phyloP scores from a whole-genome alignment of 2,888 invertebrate genomes.

The Coremacera marginata region DNA sequence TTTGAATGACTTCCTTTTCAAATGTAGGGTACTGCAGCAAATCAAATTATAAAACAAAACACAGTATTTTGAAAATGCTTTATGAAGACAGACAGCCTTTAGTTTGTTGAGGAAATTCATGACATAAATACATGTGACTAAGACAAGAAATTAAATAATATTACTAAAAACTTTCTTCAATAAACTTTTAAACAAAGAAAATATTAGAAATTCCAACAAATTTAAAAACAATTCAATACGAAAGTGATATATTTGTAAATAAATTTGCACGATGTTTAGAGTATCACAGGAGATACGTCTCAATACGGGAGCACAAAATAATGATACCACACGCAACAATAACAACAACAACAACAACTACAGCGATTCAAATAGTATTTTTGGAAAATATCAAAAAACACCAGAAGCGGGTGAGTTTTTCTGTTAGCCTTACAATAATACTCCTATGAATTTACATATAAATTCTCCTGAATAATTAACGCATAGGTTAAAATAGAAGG shows the following conservation, averaged over 20 bases:
- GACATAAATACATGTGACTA: background rate
- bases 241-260: background rate
- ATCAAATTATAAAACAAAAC: background rate
- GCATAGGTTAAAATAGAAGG: too few species aligned
- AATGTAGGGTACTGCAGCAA: background rate
- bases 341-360: constrained; percentile 48
- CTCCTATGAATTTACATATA: too few species aligned
- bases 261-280: constrained; percentile 60
- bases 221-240: too few species aligned
- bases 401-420: constrained; percentile 65
- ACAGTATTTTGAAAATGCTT: background rate
- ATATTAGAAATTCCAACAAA: background rate
- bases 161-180: too few species aligned
- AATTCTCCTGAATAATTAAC: too few species aligned
- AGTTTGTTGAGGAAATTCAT: constrained; percentile 1
- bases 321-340: constrained; percentile 43
- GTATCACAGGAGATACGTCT: constrained; percentile 67
- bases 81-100: background rate
- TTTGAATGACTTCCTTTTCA: background rate
- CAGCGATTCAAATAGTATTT: constrained; percentile 55
- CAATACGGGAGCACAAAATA: constrained; percentile 51
- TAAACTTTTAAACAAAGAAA: too few species aligned
- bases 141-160: background rate
- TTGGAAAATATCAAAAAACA: constrained; percentile 65
- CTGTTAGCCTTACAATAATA: too few species aligned